Evolutionary conservation across 2,113 vertebrate genomes (phyloP).

Genomic region (Camelus bactrianus): DNA sequence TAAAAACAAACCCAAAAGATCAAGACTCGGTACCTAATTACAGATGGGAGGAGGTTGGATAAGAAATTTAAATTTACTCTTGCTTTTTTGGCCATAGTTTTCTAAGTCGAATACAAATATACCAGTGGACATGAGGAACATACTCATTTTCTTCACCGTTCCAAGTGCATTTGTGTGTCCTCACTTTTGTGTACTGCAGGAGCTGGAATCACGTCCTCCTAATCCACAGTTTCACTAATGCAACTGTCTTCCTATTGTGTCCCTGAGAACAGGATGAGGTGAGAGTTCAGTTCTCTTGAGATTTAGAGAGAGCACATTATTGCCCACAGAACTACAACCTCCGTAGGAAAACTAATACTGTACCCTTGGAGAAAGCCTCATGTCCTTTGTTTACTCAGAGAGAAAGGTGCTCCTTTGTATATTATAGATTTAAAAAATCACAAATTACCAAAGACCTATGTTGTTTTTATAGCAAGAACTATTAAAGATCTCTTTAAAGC

Average conservation of each 20-base stretch:
- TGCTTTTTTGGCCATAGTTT: background rate
- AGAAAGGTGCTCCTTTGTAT: background rate
- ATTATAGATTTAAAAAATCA: background rate
- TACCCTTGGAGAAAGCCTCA: background rate
- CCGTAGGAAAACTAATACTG: background rate
- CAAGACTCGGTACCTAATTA: background rate
- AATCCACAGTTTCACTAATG: background rate
- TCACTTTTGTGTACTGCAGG: background rate
- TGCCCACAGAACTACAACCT: background rate
- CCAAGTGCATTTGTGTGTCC: background rate
- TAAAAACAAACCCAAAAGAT: background rate
- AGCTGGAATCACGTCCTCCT: background rate
- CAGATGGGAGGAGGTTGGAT: background rate
- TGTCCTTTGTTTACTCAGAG: conserved; percentile 20
- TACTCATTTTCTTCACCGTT: background rate
- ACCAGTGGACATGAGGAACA: background rate
- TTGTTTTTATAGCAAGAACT: background rate
- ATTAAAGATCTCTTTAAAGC: background rate
- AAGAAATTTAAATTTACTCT: background rate
- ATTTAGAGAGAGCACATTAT: background rate
- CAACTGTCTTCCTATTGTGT: background rate
- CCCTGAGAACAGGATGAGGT: background rate
- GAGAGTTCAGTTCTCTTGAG: background rate
- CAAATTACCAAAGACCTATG: background rate
- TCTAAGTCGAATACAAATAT: conserved; percentile 7